These are phyloP conservation scores for Nebria brevicollis DNA, from an alignment of 2,888 invertebrate species.

Conservation along the genomic window DNA sequence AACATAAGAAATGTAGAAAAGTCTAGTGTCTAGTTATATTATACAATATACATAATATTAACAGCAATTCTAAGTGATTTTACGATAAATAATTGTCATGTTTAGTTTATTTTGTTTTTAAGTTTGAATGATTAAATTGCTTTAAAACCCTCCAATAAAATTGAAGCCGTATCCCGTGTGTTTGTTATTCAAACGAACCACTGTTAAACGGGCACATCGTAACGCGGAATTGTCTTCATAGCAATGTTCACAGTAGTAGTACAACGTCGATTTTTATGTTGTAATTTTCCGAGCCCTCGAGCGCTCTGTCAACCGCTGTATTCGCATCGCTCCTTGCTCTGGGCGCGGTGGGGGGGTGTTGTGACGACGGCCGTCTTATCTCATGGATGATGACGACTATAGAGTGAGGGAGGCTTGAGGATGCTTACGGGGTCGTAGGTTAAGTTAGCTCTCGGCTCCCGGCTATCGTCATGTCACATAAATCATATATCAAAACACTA, in stretches of 20 bases:
- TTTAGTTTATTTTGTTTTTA: too few relatives aligned
- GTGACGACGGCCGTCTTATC: constrained; percentile 23
- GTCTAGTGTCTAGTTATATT: too few relatives aligned
- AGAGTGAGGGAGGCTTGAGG: background rate
- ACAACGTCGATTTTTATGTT: constrained; percentile 61
- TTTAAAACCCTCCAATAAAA: background rate
- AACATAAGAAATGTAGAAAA: too few relatives aligned
- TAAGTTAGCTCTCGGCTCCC: constrained; percentile 10
- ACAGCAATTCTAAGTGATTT: too few relatives aligned
- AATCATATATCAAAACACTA: constrained; percentile 35
- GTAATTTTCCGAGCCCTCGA: constrained; percentile 63
- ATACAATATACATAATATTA: too few relatives aligned
- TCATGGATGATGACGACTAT: constrained; percentile 5
- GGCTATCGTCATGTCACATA: constrained; percentile 26
- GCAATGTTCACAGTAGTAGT: background rate
- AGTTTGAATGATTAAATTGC: too few relatives aligned
- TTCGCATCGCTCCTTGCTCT: constrained; percentile 15
- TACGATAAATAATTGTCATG: too few relatives aligned
- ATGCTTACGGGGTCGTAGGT: constrained; percentile 15
- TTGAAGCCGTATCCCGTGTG: background rate
- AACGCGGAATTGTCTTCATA: background rate
- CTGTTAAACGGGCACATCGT: background rate
- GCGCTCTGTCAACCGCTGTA: constrained; percentile 51
- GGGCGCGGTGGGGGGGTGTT: constrained; percentile 10
- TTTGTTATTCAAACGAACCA: background rate